These are phyloP conservation scores for Xyrichtys novacula DNA, from an alignment of 2,797 vertebrate species.

Conservation along the genomic window DNA sequence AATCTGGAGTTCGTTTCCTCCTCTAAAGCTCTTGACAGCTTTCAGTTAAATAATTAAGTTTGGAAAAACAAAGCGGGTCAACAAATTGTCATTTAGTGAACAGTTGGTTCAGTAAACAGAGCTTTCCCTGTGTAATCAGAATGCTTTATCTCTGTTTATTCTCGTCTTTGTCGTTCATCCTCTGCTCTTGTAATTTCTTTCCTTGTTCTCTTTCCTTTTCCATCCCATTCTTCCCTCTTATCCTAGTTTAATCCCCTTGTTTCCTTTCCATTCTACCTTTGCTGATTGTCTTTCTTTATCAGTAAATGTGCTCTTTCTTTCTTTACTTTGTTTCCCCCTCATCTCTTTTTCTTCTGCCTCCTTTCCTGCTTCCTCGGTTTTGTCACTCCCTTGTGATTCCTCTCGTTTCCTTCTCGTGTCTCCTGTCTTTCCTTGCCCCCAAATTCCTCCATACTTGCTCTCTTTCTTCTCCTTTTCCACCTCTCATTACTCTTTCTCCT, in stretches of 20 bases:
- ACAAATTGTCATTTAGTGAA: conserved; percentile 6
- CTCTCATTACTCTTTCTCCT: background rate
- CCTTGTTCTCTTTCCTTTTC: background rate
- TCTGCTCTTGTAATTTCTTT: background rate
- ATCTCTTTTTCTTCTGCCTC: background rate
- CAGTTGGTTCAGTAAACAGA: conserved; percentile 19
- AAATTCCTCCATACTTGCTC: background rate
- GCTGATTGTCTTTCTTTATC: background rate
- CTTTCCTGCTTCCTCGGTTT: background rate
- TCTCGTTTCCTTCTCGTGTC: background rate
- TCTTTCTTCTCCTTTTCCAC: background rate
- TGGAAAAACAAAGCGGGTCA: conserved; percentile 6
- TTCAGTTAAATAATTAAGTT: background rate
- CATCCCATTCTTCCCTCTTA: background rate
- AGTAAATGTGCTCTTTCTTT: background rate
- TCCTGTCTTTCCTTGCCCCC: too few species aligned
- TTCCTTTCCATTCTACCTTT: background rate
- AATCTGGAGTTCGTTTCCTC: background rate
- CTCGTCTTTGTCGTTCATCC: background rate
- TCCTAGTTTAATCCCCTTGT: background rate
- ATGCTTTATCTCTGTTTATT: conserved; percentile 13
- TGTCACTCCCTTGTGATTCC: background rate
- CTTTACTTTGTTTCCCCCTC: too few species aligned
- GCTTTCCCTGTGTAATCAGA: conserved; percentile 14
- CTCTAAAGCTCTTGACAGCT: background rate